phyloP scores from a whole-genome alignment of 2,797 vertebrate species.

The Pangasius macronema region DNA sequence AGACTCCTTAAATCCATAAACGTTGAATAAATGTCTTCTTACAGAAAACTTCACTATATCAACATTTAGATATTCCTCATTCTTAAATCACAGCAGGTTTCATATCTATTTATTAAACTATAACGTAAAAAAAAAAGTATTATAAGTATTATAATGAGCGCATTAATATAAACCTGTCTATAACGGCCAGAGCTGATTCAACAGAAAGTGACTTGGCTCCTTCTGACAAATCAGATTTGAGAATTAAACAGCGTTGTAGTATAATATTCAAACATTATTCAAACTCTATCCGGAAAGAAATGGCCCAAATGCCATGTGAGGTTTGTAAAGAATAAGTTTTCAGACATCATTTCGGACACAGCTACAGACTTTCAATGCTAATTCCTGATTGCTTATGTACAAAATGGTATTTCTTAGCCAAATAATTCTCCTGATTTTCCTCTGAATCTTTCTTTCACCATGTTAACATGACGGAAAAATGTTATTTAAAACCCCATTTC shows the following conservation, averaged over 20 bases:
- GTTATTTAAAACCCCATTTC: background rate
- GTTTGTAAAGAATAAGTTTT: background rate
- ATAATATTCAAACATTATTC: background rate
- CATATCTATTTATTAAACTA: background rate
- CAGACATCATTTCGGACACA: background rate
- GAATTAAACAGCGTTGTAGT: background rate
- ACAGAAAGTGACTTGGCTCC: background rate
- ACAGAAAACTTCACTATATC: background rate
- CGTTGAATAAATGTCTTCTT: background rate
- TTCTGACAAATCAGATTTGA: background rate
- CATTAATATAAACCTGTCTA: background rate
- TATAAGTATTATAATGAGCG: background rate
- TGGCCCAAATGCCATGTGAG: background rate
- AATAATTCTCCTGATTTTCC: background rate
- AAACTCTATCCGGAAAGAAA: background rate
- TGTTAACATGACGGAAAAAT: constrained; percentile 5
- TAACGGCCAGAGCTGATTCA: background rate
- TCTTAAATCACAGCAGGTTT: background rate
- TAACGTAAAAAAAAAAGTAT: background rate
- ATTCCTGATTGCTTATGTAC: background rate
- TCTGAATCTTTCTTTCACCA: background rate
- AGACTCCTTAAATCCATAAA: background rate
- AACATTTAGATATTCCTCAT: background rate
- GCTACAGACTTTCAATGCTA: background rate
- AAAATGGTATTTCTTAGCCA: background rate